Conservation (phyloP, 2,888 invertebrate species). For the Drosophila bunnanda region DNA sequence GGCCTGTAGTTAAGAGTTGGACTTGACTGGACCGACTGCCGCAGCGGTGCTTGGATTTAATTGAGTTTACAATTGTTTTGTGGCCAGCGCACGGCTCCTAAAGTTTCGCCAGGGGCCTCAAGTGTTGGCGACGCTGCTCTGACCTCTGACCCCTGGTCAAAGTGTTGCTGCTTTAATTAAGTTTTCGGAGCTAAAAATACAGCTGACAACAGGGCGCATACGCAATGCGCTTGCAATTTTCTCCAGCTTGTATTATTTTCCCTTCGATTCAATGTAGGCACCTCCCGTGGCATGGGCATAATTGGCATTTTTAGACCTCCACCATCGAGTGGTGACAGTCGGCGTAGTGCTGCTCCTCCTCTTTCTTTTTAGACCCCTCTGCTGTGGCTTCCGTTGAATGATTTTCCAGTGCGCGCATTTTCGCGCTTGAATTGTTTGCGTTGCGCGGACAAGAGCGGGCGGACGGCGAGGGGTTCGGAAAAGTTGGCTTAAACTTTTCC, state of each 20-base stretch:
- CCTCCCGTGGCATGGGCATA: slow-evolving; percentile 61
- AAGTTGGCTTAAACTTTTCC: slow-evolving; percentile 80
- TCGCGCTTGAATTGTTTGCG: slow-evolving; percentile 54
- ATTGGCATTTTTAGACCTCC: slow-evolving; percentile 65
- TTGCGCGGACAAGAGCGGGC: slow-evolving; percentile 2
- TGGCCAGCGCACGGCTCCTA: slow-evolving; percentile 50
- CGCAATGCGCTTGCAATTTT: slow-evolving; percentile 52
- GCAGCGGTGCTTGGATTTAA: slow-evolving; percentile 76
- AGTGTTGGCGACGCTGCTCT: slow-evolving; percentile 28
- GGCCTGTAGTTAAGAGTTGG: slow-evolving; percentile 60
- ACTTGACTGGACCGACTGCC: slow-evolving; percentile 51
- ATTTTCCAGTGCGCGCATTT: slow-evolving; percentile 60
- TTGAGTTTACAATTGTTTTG: slow-evolving; percentile 80
- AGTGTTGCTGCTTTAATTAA: slow-evolving; percentile 61
- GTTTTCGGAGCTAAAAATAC: slow-evolving; percentile 29
- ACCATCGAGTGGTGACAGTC: slow-evolving; percentile 53
- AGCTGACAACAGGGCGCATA: slow-evolving; percentile 38
- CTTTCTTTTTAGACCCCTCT: slow-evolving; percentile 1
- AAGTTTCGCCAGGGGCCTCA: slow-evolving; percentile 57
- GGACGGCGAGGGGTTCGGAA: slow-evolving; percentile 2
- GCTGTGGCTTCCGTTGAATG: slow-evolving; percentile 51
- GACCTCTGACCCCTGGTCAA: slow-evolving; percentile 53
- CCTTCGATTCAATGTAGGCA: slow-evolving; percentile 21
- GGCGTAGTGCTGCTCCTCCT: slow-evolving; percentile 29
- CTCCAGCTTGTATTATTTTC: background rate